Evolutionary conservation across 1,140 invertebrate species (phyloP).

Genomic region (Drosophila insularis): DNA sequence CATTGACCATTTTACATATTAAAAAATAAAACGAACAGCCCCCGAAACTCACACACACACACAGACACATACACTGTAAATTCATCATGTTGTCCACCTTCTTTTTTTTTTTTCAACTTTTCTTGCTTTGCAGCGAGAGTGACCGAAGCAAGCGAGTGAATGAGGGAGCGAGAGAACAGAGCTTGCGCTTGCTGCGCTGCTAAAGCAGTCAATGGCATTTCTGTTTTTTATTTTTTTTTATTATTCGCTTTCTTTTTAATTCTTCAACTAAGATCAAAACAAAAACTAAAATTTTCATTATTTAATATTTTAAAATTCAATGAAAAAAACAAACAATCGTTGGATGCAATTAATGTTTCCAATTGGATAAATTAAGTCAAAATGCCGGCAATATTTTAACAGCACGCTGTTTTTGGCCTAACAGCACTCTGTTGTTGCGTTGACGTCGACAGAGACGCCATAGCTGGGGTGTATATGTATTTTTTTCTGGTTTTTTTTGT

Average conservation of each 20-base stretch:
- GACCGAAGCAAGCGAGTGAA: neutral
- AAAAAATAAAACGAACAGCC: neutral
- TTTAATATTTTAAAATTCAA: neutral
- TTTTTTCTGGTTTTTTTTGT: conserved; percentile 9
- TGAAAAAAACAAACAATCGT: neutral
- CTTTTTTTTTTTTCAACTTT: neutral
- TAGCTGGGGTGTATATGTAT: neutral
- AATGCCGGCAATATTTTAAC: conserved; percentile 50
- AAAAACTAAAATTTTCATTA: conserved; percentile 6
- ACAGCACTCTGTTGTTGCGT: conserved; percentile 41
- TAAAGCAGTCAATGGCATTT: conserved; percentile 5
- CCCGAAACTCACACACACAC: neutral
- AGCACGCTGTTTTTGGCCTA: conserved; percentile 19
- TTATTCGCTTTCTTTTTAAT: neutral
- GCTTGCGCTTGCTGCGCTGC: conserved; percentile 6
- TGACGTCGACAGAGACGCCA: conserved; percentile 15
- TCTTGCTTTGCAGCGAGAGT: conserved; percentile 12
- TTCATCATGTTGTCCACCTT: neutral
- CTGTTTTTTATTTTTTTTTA: neutral
- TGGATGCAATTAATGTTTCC: neutral
- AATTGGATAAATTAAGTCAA: conserved; percentile 23
- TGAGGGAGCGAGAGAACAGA: neutral
- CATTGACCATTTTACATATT: conserved; percentile 7
- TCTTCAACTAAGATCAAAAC: conserved; percentile 1
- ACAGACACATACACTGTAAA: neutral